Conservation (phyloP, 2,113 vertebrate species). For the Syngnathus typhle region DNA sequence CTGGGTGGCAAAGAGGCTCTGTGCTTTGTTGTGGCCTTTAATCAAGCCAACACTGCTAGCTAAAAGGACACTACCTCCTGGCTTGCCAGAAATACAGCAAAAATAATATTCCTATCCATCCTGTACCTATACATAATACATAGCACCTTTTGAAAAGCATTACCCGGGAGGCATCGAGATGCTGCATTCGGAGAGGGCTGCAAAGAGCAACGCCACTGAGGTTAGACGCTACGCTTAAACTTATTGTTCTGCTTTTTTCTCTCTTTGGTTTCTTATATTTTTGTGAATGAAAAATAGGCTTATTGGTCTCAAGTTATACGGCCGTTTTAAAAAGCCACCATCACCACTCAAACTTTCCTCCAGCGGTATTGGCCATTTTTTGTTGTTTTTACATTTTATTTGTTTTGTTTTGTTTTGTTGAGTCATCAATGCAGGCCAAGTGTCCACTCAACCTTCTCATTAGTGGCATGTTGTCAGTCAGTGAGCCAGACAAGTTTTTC, state of each 20-base stretch:
- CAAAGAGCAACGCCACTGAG: conserved; percentile 47
- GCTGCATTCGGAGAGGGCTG: conserved; percentile 43
- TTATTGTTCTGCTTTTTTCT: background rate
- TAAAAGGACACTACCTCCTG: conserved; percentile 15
- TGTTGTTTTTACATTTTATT: too few species aligned
- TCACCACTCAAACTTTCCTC: background rate
- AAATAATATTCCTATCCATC: background rate
- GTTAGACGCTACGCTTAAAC: conserved; percentile 41
- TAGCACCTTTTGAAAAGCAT: conserved; percentile 30
- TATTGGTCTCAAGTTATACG: background rate
- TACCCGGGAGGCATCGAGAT: conserved; percentile 51
- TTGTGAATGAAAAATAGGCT: background rate
- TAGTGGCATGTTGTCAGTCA: background rate
- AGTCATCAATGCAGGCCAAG: background rate
- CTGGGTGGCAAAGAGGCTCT: conserved; percentile 39
- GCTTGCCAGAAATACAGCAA: conserved; percentile 26
- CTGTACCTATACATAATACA: background rate
- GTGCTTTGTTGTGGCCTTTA: conserved; percentile 42
- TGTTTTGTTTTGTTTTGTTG: background rate
- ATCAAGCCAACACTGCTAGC: conserved; percentile 28
- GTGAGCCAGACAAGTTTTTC: background rate
- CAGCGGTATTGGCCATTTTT: background rate
- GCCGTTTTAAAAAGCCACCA: background rate
- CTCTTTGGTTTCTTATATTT: background rate
- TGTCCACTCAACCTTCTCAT: background rate